Evolutionary conservation across 2,797 vertebrate species (phyloP).

Genomic region (Erithacus rubecula): DNA sequence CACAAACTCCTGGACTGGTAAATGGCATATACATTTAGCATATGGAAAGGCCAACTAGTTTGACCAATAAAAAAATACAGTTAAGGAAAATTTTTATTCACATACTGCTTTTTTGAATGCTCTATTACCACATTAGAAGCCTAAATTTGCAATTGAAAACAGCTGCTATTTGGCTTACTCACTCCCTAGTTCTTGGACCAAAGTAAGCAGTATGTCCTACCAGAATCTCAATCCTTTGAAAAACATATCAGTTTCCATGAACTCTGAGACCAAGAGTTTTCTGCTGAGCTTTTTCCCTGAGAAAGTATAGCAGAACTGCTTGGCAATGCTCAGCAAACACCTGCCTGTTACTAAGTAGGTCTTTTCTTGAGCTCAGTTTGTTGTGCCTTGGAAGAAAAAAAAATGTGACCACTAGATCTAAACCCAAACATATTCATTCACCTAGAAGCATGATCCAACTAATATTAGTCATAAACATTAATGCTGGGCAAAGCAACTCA

Average conservation of each 20-base stretch:
- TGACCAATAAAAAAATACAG: not conserved
- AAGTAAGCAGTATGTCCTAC: constrained; percentile 1
- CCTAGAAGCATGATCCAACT: not conserved
- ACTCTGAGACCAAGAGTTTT: not conserved
- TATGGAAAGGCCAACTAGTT: not conserved
- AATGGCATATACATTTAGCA: not conserved
- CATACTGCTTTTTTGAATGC: not conserved
- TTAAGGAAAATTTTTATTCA: constrained; percentile 1
- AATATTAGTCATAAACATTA: not conserved
- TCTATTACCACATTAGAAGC: constrained; percentile 14
- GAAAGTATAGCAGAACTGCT: not conserved
- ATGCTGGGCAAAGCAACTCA: not conserved
- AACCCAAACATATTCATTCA: not conserved
- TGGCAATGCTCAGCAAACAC: not conserved
- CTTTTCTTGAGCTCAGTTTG: not conserved
- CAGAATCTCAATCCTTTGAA: constrained; percentile 1
- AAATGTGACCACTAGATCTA: not conserved
- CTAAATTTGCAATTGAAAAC: constrained; percentile 36
- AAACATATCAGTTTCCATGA: constrained; percentile 26
- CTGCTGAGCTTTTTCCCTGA: not conserved
- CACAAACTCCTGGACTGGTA: not conserved
- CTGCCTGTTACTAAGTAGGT: not conserved
- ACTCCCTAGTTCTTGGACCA: not conserved
- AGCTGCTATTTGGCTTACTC: constrained; percentile 28
- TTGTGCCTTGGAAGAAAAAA: not conserved